A percentile compares a stretch with the other conserved stretches of the same genome.
Evolutionary conservation across 1,140 invertebrate genomes (phyloP).

Genomic region (Yoshiicerus persimilis): DNA sequence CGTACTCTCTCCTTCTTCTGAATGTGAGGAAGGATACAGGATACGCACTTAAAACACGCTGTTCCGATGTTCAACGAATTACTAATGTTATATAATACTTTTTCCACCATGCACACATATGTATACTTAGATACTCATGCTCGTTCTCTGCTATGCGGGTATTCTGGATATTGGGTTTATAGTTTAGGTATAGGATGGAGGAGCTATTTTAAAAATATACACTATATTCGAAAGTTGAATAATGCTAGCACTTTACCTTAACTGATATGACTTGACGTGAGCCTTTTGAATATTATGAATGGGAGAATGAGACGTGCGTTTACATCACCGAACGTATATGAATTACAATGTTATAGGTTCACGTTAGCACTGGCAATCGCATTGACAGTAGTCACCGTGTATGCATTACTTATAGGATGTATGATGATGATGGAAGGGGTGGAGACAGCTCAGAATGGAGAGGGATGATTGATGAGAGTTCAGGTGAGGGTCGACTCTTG

Average conservation of each 20-base stretch:
- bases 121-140: no score
- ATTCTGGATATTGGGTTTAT: no score
- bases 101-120: not conserved
- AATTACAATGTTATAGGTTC: not conserved
- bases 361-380: not conserved
- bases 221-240: no score
- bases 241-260: not conserved
- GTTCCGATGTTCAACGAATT: not conserved
- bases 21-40: no score
- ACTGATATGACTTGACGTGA: not conserved
- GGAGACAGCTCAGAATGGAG: not conserved
- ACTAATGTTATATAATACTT: not conserved
- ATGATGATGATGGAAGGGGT: slow-evolving; percentile 20
- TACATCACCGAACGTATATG: not conserved
- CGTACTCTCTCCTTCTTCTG: not conserved
- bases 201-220: no score
- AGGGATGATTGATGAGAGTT: slow-evolving; percentile 42
- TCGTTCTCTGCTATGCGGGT: no score
- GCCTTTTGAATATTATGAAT: not conserved
- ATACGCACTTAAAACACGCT: not conserved
- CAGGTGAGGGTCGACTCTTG: slow-evolving; percentile 38
- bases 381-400: slow-evolving; percentile 1
- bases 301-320: not conserved
- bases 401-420: not conserved
- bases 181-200: no score